Base-by-base conservation (phyloP, 2,888 invertebrate genomes). In the Nymphalis urticae region DNA sequence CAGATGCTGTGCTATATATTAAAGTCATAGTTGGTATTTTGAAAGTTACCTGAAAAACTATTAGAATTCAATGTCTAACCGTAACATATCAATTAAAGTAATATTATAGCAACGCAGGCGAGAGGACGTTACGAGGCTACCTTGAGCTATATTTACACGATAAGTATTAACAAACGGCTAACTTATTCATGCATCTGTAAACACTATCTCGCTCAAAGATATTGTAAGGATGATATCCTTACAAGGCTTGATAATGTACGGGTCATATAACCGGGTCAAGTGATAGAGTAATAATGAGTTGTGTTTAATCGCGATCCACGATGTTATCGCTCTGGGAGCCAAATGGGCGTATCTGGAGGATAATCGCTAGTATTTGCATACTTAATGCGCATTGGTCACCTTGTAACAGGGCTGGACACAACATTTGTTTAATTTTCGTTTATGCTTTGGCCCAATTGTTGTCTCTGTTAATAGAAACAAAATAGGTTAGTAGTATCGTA, bases 321-420 rank as follows among this genome's bases (percentile, higher is more conserved):
- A 76, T 75, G 59, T 74, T 78, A 83, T 83, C 78, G 73, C 70
- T 59, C 62, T 74, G 72, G 74, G 68, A 75, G 73, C 79, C 78
- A 76, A 80, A 79, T 75, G 76, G 78, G 79, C 76, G 76, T 83
- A 84, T 84, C 81, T 67, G 50, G 32, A 16, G 62, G 62, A 73
- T 73, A 75, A 82, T 82, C 82, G 63, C 66, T 50, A 13, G 60
- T 76, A 83, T 84, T 83, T 80, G 80, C 84, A 84, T 84, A 82
- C 80, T 80, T 78, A 81, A 82, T 81, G 71, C 65, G 58, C 67
- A 67, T 71, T 68, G 60, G 56, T 63, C 48, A 62, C 53, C 56
- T 67, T 62, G 36, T 58, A 47, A n/a, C 62, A 67, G 66, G 58
- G 62, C 24, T 67, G 62, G 36, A 5, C 10, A 42, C 42, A 42